Evolutionary conservation across 1,140 invertebrate species (phyloP).

Genomic region (Limonius californicus): DNA sequence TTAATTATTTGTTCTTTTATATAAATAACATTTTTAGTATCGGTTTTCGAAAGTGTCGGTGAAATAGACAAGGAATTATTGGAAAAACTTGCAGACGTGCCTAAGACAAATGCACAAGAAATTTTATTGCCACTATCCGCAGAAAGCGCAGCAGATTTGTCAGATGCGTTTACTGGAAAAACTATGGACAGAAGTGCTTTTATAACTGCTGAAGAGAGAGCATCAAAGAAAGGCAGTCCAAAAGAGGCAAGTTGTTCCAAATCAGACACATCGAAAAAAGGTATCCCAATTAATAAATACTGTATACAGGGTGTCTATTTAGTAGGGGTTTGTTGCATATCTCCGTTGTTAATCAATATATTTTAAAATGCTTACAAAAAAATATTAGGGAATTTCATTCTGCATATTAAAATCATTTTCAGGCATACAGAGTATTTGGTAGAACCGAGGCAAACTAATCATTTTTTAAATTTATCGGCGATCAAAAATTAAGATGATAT

Average conservation of each 20-base stretch:
- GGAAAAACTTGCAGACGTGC: background rate
- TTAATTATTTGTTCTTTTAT: background rate
- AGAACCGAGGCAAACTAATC: no score
- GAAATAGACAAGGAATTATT: conserved; percentile 2
- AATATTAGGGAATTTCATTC: no score
- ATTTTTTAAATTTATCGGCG: no score
- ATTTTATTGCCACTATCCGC: background rate
- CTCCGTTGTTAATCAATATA: no score
- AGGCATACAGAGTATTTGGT: no score
- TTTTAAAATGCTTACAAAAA: no score
- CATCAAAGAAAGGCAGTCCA: background rate
- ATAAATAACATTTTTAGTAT: conserved; percentile 1
- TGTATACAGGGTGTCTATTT: no score
- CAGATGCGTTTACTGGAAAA: background rate
- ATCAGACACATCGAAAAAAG: no score
- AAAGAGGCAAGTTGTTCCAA: background rate
- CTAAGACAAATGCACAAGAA: background rate
- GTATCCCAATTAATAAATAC: no score
- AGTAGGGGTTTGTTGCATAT: no score
- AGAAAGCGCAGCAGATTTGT: background rate
- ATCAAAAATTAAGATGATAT: no score
- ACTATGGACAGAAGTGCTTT: background rate
- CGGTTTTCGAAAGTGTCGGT: conserved; percentile 2
- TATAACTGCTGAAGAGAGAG: background rate
- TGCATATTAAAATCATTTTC: no score